These are phyloP conservation scores for Cephus nigrinus DNA, from an alignment of 2,888 invertebrate species.

Conservation along the genomic window DNA sequence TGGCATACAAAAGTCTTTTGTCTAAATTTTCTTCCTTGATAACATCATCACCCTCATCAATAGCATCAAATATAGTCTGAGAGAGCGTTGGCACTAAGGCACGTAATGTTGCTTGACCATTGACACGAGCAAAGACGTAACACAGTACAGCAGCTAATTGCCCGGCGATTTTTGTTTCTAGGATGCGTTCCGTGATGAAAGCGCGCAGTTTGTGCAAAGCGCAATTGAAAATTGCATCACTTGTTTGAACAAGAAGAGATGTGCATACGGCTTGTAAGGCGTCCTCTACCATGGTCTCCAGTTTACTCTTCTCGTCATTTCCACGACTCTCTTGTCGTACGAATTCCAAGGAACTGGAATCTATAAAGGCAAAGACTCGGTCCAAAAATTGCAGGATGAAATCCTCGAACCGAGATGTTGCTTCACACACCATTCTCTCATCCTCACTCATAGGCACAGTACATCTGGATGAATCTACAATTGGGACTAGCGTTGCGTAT, in stretches of 20 bases:
- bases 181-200: conserved; percentile 80
- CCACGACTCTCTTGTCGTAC: conserved; percentile 71
- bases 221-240: conserved; percentile 69
- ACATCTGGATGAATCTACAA: conserved; percentile 87
- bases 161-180: conserved; percentile 87
- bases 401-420: conserved; percentile 89
- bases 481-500: conserved; percentile 81
- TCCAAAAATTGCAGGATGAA: conserved; percentile 89
- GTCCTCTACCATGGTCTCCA: conserved; percentile 79
- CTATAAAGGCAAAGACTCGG: conserved; percentile 77
- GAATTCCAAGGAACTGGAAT: conserved; percentile 77
- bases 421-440: conserved; percentile 80
- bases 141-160: conserved; percentile 81
- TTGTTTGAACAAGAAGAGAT: conserved; percentile 79
- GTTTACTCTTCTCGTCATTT: conserved; percentile 72
- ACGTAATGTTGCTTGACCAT: conserved; percentile 77
- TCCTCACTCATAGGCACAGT: conserved; percentile 79
- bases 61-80: conserved; percentile 71
- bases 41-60: conserved; percentile 74
- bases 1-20: conserved; percentile 81
- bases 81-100: conserved; percentile 80
- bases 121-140: conserved; percentile 74
- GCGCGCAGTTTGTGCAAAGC: conserved; percentile 81
- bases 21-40: conserved; percentile 81
- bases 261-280: conserved; percentile 77